These are phyloP conservation scores for Acrocephalus kingi DNA, from an alignment of 2,113 vertebrate species.

Conservation along the genomic window DNA sequence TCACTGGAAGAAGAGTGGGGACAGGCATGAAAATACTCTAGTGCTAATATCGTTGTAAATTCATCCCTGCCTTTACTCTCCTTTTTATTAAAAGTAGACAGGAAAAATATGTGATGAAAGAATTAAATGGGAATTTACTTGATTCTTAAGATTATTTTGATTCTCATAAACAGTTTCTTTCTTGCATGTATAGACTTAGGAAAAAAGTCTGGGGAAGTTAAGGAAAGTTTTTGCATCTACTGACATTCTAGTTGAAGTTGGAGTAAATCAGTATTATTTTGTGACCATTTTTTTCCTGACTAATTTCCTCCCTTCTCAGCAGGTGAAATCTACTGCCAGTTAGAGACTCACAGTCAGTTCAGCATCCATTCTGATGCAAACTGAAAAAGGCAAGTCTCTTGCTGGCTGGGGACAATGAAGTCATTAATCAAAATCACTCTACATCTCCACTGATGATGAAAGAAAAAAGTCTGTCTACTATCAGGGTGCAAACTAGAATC, in stretches of 20 bases:
- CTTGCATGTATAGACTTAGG: neutral
- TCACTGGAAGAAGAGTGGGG: neutral
- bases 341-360: constrained; percentile 34
- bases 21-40: neutral
- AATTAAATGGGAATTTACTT: neutral
- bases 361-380: constrained; percentile 65
- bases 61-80: neutral
- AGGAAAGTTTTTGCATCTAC: neutral
- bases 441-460: constrained; percentile 29
- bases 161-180: neutral
- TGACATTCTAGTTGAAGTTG: neutral
- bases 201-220: neutral
- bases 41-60: neutral
- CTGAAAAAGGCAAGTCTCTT: constrained; percentile 51
- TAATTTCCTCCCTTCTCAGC: constrained; percentile 63
- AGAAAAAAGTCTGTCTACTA: constrained; percentile 12
- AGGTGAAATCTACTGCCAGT: constrained; percentile 46
- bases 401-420: constrained; percentile 63
- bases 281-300: constrained; percentile 2
- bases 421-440: constrained; percentile 67
- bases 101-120: neutral
- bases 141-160: neutral
- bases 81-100: neutral
- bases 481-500: constrained; percentile 27
- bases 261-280: constrained; percentile 50